Base-by-base conservation (phyloP, 2,888 invertebrate genomes). In the Aplocera efformata region DNA sequence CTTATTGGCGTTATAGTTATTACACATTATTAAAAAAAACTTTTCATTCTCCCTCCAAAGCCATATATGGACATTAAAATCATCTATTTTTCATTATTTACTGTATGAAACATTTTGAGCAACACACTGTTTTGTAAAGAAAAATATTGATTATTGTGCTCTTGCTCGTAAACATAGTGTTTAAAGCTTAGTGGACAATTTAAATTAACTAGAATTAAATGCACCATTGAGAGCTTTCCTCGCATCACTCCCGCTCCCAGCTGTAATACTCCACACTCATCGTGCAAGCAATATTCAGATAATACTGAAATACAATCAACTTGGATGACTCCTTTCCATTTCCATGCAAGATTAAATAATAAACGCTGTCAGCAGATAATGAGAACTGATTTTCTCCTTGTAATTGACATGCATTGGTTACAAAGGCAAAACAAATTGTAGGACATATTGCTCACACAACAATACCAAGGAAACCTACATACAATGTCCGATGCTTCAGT, bases 161-260 rank as follows among this genome's bases (percentile, higher is more conserved):
- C 69, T 67, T 72, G 72, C 70, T 76, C 74, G 63, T 69, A 71
- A 67, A 75, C 64, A 70, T 70, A 62, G 74, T 70, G 53, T 79
- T 66, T 81, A 81, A 82, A 84, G 82, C 84, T 82, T 81, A 52
- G 73, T 79, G 81, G 85, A 83, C 82, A 83, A 69, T 75, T 78
- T 75, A 81, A 81, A 84, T 78, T 78, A 82, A 84, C 81, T 85
- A 88, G 67, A 73, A 65, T 80, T 81, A 85, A 86, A 88, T 84
- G 86, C 86, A 88, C 86, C 86, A 85, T 84, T 69, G 63, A 74
- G 70, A 71, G 68, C 67, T 56, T 63, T 58, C 58, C 62, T 60
- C 51, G 54, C 59, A 57, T 64, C 56, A 58, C 60, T 66, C 55
- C 70, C 67, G 64, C 69, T 62, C 58, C 24, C 51, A 46, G 59